Evolutionary conservation across 2,797 vertebrate species (phyloP), one percentile per base, ranked within the genome.

Genomic region (Florisuga fusca): DNA sequence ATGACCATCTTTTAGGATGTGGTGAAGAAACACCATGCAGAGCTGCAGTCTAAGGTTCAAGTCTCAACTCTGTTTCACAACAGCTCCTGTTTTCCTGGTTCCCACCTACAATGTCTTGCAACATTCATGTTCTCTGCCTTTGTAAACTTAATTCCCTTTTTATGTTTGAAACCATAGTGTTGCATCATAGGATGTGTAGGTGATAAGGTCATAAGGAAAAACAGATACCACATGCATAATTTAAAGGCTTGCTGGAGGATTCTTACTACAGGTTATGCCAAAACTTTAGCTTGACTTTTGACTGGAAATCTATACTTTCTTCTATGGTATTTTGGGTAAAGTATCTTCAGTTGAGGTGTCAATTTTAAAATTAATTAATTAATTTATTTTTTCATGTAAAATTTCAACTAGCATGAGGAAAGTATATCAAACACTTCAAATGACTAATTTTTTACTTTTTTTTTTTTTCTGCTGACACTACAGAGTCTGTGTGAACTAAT

Each of bases 171-270:
- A 62, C 9, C 6, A 15, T 0, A 12, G 4, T 43, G 8, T 58
- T 58, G 14, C 26, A 17, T 38, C 7, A 19, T 10, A 50, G 20
- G 15, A 50, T 10, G 41, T 53, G n/a, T 6, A 71, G 33, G 3
- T 1, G 2, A n/a, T n/a, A 71, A 74, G 12, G 29, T 54, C 10
- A 10, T 29, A 46, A 43, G 6, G 20, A 68, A 63, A 83, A 58
- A 66, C 4, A 2, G 7, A 1, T 57, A 62, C 27, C 23, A 45
- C 0, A 2, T 20, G 2, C 10, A 72, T 73, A 22, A 54, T 59
- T 63, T 78, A 16, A 48, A 74, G 31, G 13, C 7, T 64, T 27
- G 17, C 15, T 74, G 25, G 41, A 15, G 3, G 12, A 59, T 54
- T 69, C 15, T 50, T 69, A 68, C 19, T 64, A 27, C 23, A 84